Evolutionary conservation across 2,797 vertebrate species (phyloP).

Genomic region (Spinus olivaceus): DNA sequence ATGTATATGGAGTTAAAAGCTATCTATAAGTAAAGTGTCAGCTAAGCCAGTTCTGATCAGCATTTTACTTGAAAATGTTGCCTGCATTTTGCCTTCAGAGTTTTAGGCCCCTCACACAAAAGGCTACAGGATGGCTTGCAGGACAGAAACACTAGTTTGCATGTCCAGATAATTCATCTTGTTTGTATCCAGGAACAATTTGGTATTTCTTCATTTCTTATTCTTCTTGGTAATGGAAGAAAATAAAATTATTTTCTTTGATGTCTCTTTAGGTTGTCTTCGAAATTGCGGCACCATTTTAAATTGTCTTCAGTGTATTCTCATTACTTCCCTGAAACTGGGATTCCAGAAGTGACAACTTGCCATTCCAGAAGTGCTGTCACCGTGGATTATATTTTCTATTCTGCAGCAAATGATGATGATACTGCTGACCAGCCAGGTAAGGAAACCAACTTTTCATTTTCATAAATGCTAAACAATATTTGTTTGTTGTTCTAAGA

Average conservation of each 20-base stretch:
- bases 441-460: slow-evolving; percentile 36
- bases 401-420: slow-evolving; percentile 74
- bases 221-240: background rate
- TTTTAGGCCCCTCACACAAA: background rate
- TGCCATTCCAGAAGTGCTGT: slow-evolving; percentile 87
- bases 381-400: slow-evolving; percentile 96
- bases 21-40: background rate
- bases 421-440: slow-evolving; percentile 67
- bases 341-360: slow-evolving; percentile 88
- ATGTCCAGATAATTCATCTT: background rate
- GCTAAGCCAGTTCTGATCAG: background rate
- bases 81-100: background rate
- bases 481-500: background rate
- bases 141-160: background rate
- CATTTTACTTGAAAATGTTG: background rate
- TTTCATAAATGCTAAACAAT: background rate
- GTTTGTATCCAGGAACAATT: background rate
- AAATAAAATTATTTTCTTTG: background rate
- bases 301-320: slow-evolving; percentile 88
- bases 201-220: background rate
- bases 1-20: background rate
- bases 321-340: slow-evolving; percentile 80
- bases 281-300: slow-evolving; percentile 80
- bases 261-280: slow-evolving; percentile 61
- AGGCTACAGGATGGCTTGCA: background rate